Evolutionary conservation across 2,888 invertebrate genomes (phyloP).

Genomic region (Lasiommata megera): DNA sequence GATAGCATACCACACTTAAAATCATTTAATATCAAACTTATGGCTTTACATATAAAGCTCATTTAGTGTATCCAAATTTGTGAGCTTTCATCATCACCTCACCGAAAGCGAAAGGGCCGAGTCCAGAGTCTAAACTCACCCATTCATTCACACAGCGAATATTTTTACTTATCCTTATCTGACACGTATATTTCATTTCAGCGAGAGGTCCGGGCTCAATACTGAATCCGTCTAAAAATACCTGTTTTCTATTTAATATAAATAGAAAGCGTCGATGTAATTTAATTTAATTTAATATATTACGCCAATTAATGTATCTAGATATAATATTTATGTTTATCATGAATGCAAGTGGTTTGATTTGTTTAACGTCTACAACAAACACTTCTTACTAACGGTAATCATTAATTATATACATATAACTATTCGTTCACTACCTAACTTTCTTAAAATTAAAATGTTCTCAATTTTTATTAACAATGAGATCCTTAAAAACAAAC

Average conservation of each 20-base stretch:
- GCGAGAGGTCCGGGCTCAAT: neutral
- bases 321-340: no score
- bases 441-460: neutral
- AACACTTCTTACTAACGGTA: no score
- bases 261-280: neutral
- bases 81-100: no score
- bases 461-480: conserved; percentile 2
- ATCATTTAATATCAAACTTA: no score
- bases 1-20: no score
- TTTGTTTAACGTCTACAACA: neutral
- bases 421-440: neutral
- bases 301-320: neutral
- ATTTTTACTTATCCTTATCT: neutral
- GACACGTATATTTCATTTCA: neutral
- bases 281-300: neutral
- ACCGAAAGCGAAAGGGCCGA: no score
- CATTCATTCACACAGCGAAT: neutral
- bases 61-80: no score
- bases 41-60: no score
- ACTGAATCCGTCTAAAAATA: neutral
- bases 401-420: neutral
- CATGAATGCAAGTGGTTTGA: no score
- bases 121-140: neutral
- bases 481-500: conserved; percentile 17
- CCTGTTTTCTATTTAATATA: conserved; percentile 2